Conservation (phyloP, 2,113 vertebrate genomes). For the Parus major region DNA sequence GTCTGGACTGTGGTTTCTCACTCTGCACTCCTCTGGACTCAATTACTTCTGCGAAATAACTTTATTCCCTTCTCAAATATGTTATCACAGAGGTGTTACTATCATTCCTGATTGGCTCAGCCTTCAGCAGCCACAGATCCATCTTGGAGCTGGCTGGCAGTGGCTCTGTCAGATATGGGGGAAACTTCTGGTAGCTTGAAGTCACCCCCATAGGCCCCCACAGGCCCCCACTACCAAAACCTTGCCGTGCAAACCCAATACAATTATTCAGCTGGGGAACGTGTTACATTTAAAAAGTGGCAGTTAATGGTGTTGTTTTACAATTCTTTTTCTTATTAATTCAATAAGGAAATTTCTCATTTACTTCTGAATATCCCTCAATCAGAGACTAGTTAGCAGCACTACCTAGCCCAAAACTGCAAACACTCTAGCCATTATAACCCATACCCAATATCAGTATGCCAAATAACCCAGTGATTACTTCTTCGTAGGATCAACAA, state of each 20-base stretch:
- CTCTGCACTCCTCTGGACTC: neutral
- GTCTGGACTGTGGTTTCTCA: neutral
- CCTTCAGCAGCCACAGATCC: neutral
- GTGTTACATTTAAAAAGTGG: neutral
- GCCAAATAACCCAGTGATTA: neutral
- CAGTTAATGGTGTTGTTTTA: neutral
- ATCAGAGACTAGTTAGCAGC: neutral
- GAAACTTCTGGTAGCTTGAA: neutral
- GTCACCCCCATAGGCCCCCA: neutral
- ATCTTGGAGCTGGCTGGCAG: neutral
- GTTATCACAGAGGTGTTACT: neutral
- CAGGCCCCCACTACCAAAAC: neutral
- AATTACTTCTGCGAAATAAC: neutral
- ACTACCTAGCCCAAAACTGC: neutral
- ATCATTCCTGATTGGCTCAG: too few species aligned
- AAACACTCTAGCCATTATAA: neutral
- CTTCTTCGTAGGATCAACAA: constrained; percentile 71
- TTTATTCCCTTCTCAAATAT: neutral
- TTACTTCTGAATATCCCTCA: neutral
- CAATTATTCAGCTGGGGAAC: neutral
- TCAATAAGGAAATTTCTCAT: neutral
- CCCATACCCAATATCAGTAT: neutral
- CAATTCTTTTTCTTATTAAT: neutral
- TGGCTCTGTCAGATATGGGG: neutral
- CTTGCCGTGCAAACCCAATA: neutral